Base-by-base conservation (phyloP, 2,888 invertebrate genomes). In the Phrixothrix hirtus region DNA sequence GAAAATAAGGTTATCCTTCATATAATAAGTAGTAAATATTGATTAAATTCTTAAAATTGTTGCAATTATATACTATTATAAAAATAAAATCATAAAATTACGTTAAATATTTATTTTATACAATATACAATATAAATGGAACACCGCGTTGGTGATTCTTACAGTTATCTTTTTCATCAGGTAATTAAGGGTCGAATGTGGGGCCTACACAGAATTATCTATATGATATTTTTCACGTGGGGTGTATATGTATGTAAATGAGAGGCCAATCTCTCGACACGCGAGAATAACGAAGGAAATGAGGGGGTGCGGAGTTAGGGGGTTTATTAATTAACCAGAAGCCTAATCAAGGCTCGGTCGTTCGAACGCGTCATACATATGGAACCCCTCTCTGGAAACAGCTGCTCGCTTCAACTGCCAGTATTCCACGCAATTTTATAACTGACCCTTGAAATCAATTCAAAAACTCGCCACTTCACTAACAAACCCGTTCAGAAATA, bases 271-370 rank as follows among this genome's bases (percentile, higher is more conserved):
- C 68, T 69, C 64, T 65, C 69, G 67, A 69, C 71, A 70, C 70
- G 71, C 70, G 70, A 71, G 65, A 67, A 64, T 67, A 66, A 67
- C 68, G 70, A 67, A 69, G 68, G 67, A 70, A 71, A 70, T 68
- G 67, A 68, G 65, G 65, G 65, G 58, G 67, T 57, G 64, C 59
- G 64, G 63, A 67, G 56, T 46, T 61, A 72, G 74, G 74, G 75
- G 76, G 77, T 77, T 78, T 78, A 79, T 79, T 79, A 79, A 79
- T 79, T 79, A 79, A 78, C 77, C 77, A 77, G 78, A 78, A 77
- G 77, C 76, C 78, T 78, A 79, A 79, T 79, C 78, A 79, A 79
- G 78, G 75, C 66, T 63, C 50, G 58, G 60, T 54, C 61, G 60
- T 57, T 58, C 58, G 57, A 56, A 60, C 59, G 55, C 46, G 55